Evolutionary conservation across 2,797 vertebrate genomes (phyloP).

Genomic region (Alfaro cultratus): DNA sequence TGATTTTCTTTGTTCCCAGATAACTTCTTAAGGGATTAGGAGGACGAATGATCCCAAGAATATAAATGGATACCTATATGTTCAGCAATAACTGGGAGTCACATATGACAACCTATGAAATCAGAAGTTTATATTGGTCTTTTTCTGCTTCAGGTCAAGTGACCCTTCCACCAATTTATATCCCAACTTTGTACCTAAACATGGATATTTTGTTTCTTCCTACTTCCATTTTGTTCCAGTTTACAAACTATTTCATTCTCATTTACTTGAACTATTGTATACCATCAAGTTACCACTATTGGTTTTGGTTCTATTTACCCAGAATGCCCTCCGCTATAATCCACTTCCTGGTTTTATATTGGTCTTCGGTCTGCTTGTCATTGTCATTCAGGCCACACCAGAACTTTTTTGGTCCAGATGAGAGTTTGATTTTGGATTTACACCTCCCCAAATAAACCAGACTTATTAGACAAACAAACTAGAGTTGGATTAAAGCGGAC

Average conservation of each 20-base stretch:
- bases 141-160: not conserved
- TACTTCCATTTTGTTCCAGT: not conserved
- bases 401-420: too few relatives aligned
- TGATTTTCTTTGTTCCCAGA: slow-evolving; percentile 27
- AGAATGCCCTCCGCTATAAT: not conserved
- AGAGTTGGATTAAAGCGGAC: too few relatives aligned
- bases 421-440: too few relatives aligned
- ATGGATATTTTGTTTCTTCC: not conserved
- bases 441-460: too few relatives aligned
- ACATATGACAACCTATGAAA: not conserved
- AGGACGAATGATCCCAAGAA: not conserved
- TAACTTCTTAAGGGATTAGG: slow-evolving; percentile 8
- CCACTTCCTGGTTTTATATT: too few relatives aligned
- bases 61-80: slow-evolving; percentile 4
- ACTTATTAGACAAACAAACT: too few relatives aligned
- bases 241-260: not conserved
- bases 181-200: not conserved
- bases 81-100: not conserved
- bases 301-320: not conserved
- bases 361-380: too few relatives aligned
- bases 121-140: not conserved
- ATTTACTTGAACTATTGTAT: not conserved
- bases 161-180: not conserved
- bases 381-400: too few relatives aligned
- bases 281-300: not conserved